phyloP scores from a whole-genome alignment of 2,888 invertebrate genomes.

The Troglohyphantes excavatus region DNA sequence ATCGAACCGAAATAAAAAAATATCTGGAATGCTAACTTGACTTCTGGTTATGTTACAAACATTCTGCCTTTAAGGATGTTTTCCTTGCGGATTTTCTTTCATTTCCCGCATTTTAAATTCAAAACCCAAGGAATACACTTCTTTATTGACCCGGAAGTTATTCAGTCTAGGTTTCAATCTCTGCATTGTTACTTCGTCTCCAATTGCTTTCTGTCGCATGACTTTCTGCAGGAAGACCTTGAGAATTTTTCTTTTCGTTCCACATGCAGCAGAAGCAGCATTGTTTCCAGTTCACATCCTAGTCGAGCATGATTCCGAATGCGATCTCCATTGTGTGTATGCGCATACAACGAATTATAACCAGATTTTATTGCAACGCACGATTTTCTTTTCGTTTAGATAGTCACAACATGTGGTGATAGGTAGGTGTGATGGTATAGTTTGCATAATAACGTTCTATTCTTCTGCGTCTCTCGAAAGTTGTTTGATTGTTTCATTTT shows the following conservation, averaged over 20 bases:
- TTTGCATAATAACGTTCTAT: no score
- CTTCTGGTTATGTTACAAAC: no score
- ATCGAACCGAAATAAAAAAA: no score
- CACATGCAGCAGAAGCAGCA: neutral
- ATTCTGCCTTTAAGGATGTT: no score
- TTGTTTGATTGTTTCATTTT: no score
- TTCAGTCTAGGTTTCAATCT: neutral
- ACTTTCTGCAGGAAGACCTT: constrained; percentile 6
- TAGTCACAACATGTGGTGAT: neutral
- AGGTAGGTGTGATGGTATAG: no score
- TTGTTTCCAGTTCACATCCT: constrained; percentile 23
- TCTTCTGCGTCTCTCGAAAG: no score
- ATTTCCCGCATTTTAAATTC: no score
- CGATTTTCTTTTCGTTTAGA: neutral
- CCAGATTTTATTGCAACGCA: neutral
- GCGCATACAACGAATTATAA: neutral
- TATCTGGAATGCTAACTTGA: no score
- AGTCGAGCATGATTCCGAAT: neutral
- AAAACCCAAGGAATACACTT: neutral
- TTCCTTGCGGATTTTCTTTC: no score
- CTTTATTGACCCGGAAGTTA: neutral
- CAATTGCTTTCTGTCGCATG: neutral
- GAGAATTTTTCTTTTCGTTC: constrained; percentile 11
- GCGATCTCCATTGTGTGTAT: constrained; percentile 35
- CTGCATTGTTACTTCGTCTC: neutral